phyloP scores from a whole-genome alignment of 1,140 invertebrate genomes.

The Zaprionus africanus region DNA sequence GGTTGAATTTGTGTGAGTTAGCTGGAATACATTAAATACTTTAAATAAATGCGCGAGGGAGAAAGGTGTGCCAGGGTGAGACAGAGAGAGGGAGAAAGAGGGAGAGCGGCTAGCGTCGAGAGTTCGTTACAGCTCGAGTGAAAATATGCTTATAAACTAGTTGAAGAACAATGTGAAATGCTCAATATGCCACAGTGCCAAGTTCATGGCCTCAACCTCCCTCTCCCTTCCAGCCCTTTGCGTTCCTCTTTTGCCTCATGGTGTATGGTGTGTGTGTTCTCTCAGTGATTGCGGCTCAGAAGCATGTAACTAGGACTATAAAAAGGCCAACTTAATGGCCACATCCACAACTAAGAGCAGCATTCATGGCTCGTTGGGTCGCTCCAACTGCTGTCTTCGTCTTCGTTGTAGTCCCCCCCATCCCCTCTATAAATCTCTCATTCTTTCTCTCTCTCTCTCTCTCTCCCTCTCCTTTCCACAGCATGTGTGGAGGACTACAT shows the following conservation, averaged over 20 bases:
- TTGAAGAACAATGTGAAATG: constrained; percentile 1
- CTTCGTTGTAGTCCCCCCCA: not conserved
- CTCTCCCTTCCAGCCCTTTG: not conserved
- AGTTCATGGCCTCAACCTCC: not conserved
- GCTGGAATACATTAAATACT: not conserved
- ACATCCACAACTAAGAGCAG: constrained; percentile 74
- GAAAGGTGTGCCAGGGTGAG: too few relatives aligned
- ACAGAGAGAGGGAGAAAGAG: not conserved
- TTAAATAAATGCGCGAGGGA: not conserved
- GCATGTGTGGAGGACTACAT: constrained; percentile 55
- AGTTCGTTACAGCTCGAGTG: constrained; percentile 16
- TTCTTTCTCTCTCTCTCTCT: too few relatives aligned
- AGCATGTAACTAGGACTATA: constrained; percentile 63
- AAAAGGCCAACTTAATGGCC: constrained; percentile 80
- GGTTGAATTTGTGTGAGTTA: not conserved
- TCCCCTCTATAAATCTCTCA: too few relatives aligned
- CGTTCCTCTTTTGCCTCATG: too few relatives aligned
- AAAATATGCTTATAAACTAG: constrained; percentile 21
- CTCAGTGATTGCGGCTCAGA: constrained; percentile 25
- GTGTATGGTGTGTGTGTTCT: not conserved
- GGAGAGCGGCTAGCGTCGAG: not conserved
- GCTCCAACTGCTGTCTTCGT: constrained; percentile 10
- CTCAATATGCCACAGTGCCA: constrained; percentile 27
- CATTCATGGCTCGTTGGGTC: constrained; percentile 77
- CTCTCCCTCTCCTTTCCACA: not conserved